These are phyloP conservation scores for Eucriotettix oculatus DNA, from an alignment of 2,888 invertebrate species.

Conservation along the genomic window DNA sequence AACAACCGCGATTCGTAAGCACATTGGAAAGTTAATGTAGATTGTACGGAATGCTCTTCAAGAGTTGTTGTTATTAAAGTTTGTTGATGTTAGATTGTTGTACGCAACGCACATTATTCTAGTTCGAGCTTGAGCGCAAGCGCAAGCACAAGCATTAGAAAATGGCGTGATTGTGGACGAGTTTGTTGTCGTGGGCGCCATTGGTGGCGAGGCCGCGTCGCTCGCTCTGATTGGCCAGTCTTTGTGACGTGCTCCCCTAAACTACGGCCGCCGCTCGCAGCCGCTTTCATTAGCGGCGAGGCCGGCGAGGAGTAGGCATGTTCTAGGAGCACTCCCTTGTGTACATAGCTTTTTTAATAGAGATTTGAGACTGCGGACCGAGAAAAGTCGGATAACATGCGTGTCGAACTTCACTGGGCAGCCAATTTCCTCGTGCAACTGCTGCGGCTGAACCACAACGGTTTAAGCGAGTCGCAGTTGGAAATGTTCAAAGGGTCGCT, in stretches of 20 bases:
- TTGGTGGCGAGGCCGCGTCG: background rate
- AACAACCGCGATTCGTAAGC: too few relatives aligned
- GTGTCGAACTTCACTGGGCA: conserved; percentile 32
- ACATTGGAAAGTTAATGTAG: too few relatives aligned
- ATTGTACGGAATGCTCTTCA: too few relatives aligned
- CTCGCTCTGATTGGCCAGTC: background rate
- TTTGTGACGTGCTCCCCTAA: background rate
- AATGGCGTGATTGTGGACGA: too few relatives aligned
- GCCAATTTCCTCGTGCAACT: conserved; percentile 33
- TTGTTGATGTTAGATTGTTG: too few relatives aligned
- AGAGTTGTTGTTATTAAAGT: too few relatives aligned
- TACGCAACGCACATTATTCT: too few relatives aligned
- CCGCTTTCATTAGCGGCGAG: background rate
- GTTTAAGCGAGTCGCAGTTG: conserved; percentile 22
- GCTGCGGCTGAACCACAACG: conserved; percentile 22
- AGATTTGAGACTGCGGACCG: background rate
- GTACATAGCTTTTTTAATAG: background rate
- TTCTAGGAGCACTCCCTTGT: background rate
- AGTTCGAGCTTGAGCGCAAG: too few relatives aligned
- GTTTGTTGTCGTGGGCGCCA: too few relatives aligned
- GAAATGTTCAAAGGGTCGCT: conserved; percentile 29
- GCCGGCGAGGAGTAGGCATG: background rate
- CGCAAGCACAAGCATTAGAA: too few relatives aligned
- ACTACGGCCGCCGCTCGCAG: background rate
- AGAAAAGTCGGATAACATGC: conserved; percentile 21